Base-by-base conservation (phyloP, 92 coral and sea anemone genomes). In the Umimayanthus chanpuru region DNA sequence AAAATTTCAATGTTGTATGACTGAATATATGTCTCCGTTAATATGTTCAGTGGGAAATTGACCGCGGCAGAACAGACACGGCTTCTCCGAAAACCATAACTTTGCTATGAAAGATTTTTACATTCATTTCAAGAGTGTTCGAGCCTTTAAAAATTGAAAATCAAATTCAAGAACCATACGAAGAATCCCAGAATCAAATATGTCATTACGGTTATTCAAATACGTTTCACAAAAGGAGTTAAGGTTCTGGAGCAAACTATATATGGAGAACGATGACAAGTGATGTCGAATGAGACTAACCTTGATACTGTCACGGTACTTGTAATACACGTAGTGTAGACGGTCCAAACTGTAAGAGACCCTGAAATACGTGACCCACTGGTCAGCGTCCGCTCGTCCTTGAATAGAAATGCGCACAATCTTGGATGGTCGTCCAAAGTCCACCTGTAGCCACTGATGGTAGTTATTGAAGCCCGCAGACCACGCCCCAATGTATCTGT, bases 401-500 rank as follows among this genome's bases (percentile, higher is more conserved):
- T 82, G 90, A 18, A 61, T 70, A 6, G 87, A 68, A 83, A 83
- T 68, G n/a, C 87, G 87, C 32, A 83, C 87, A 67, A 83, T 70
- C 87, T 83, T 83, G 6, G 87, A 73, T 47, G 87, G 87, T 7
- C 87, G 87, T n/a, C 87, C 66, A 83, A 83, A 83, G 87, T 83
- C 78, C 73, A 70, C 64, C 15, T 72, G 87, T 4, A 83, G 64
- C 87, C 87, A 83, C 40, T 83, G 87, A 44, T 83, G 67, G 14
- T 83, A 44, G 65, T 83, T 83, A 55, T 80, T 72, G 29, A 40
- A 49, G 18, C 25, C 73, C 11, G 92, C 92, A 80, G 87, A 55
- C 92, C 92, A 90, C 5, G 81, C 89, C 16, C 92, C 92, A 15
- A 43, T 9, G 25, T 83, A 83, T 28, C 78, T 68, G 43, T 73